Evolutionary conservation across 2,888 invertebrate genomes (phyloP).

Genomic region (Rhyacophila evoluta): DNA sequence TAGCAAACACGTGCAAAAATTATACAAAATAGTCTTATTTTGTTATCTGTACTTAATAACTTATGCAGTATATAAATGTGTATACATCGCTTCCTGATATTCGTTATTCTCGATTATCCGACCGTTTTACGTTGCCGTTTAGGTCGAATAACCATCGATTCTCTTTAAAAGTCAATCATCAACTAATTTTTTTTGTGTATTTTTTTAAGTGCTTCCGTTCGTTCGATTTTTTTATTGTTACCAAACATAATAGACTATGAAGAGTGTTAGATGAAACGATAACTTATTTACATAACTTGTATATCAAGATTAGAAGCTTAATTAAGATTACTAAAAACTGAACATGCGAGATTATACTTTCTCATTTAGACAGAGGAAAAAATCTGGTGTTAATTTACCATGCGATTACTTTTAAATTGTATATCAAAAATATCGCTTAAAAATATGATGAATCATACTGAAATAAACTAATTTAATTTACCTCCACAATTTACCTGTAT

Average conservation of each 20-base stretch:
- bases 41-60: no score
- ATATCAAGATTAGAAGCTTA: conserved; percentile 7
- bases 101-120: no score
- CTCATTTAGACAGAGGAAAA: not conserved
- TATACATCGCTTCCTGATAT: no score
- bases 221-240: not conserved
- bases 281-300: conserved; percentile 14
- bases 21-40: no score
- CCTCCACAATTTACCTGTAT: not conserved
- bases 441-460: not conserved
- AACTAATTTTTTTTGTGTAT: no score
- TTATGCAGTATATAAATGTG: no score
- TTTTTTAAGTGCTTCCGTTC: not conserved
- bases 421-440: not conserved
- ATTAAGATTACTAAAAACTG: not conserved
- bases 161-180: no score
- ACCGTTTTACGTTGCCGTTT: no score
- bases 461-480: not conserved
- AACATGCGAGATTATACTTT: not conserved
- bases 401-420: not conserved
- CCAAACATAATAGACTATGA: not conserved
- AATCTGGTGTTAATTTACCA: not conserved
- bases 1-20: no score
- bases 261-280: not conserved
- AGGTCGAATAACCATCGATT: no score